phyloP scores from a whole-genome alignment of 2,113 vertebrate species.

The Osmerus mordax region DNA sequence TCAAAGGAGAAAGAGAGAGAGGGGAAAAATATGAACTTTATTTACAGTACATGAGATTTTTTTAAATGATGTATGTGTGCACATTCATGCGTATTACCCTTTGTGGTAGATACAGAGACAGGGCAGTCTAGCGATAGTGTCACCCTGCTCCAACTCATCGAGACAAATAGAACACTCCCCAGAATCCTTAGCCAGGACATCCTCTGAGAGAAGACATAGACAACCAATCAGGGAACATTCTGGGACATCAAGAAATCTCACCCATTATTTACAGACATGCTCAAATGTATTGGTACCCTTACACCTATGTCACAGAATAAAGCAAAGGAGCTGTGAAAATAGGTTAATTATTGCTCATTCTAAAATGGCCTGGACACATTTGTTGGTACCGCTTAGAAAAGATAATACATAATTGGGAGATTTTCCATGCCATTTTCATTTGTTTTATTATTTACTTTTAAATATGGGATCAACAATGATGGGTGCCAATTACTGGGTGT shows the following conservation, averaged over 20 bases:
- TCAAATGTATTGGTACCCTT: background rate
- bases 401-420: background rate
- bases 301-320: background rate
- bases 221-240: conserved; percentile 33
- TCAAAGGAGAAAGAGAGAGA: background rate
- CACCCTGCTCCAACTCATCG: conserved; percentile 92
- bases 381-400: conserved; percentile 1
- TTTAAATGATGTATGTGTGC: background rate
- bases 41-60: too few relatives aligned
- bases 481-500: too few relatives aligned
- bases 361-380: background rate
- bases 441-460: too few relatives aligned
- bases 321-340: too few relatives aligned
- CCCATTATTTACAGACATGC: background rate
- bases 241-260: background rate
- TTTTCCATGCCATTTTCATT: too few relatives aligned
- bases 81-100: conserved; percentile 72
- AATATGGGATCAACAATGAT: too few relatives aligned
- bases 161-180: conserved; percentile 98
- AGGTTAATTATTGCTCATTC: background rate
- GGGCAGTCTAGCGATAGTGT: conserved; percentile 96
- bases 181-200: conserved; percentile 92
- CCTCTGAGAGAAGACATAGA: conserved; percentile 78
- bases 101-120: conserved; percentile 99
- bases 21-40: too few relatives aligned